phyloP scores from a whole-genome alignment of 2,113 vertebrate species.

The Rhinogobius similis region DNA sequence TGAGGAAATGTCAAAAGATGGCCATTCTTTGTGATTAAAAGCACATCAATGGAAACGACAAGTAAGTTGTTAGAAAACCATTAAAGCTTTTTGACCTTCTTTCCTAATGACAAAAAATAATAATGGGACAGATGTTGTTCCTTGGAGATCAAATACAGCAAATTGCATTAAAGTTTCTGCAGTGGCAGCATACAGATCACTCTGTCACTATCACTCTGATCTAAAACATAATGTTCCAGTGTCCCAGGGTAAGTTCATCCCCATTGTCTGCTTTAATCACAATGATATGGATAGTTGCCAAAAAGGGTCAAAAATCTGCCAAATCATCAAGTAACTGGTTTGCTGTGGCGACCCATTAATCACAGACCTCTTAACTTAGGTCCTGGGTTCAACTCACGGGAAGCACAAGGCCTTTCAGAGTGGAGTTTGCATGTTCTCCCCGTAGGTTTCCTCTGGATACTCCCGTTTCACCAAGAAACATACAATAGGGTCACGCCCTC shows the following conservation, averaged over 20 bases:
- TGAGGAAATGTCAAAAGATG: neutral
- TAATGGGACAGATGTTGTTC: constrained; percentile 9
- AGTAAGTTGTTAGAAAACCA: neutral
- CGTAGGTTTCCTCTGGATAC: too few species aligned
- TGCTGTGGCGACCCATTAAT: too few species aligned
- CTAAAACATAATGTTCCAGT: neutral
- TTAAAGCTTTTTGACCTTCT: constrained; percentile 16
- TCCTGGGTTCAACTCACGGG: too few species aligned
- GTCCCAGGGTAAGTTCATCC: neutral
- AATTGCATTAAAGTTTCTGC: constrained; percentile 6
- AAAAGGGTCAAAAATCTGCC: too few species aligned
- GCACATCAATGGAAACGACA: neutral
- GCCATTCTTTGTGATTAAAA: constrained; percentile 1
- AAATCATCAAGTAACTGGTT: too few species aligned
- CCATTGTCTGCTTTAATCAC: neutral
- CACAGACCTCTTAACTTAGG: too few species aligned
- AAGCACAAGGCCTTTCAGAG: neutral
- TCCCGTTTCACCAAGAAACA: neutral
- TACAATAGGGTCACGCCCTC: neutral
- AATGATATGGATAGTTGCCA: neutral
- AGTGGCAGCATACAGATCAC: neutral
- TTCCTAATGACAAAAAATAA: neutral
- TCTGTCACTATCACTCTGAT: neutral
- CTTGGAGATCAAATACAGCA: constrained; percentile 6
- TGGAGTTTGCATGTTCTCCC: neutral